These are phyloP conservation scores for Phylloscopus trochiloides DNA, from an alignment of 2,113 vertebrate species.

Conservation along the genomic window DNA sequence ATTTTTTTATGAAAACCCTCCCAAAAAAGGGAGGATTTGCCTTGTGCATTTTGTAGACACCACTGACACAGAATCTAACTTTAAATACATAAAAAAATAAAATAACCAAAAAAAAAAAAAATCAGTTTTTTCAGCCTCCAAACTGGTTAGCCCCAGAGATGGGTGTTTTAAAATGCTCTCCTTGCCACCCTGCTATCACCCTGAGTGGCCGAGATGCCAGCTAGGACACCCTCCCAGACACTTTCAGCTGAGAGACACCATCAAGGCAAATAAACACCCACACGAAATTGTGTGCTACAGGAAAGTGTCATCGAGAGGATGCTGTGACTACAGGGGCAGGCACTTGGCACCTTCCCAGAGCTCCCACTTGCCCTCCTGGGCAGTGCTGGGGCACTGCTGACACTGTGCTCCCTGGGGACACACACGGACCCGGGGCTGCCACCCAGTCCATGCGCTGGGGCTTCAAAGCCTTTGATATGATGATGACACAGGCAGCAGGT, in stretches of 20 bases:
- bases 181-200: neutral
- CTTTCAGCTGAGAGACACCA: neutral
- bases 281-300: accelerated
- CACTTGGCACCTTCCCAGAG: neutral
- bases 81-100: neutral
- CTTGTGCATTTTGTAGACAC: neutral
- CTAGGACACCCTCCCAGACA: neutral
- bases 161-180: neutral
- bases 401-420: accelerated
- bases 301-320: neutral
- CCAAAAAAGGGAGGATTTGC: accelerated
- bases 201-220: accelerated
- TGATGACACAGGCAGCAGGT: too few relatives aligned
- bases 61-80: accelerated
- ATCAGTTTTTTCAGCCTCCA: neutral
- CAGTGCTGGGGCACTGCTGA: neutral
- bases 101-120: neutral
- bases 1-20: accelerated
- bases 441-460: accelerated
- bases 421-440: accelerated
- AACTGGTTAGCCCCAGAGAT: accelerated
- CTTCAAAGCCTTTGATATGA: neutral
- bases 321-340: neutral
- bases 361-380: accelerated
- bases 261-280: neutral